Base-by-base conservation (phyloP, 2,888 invertebrate species). In the Cheilosia scutellata region DNA sequence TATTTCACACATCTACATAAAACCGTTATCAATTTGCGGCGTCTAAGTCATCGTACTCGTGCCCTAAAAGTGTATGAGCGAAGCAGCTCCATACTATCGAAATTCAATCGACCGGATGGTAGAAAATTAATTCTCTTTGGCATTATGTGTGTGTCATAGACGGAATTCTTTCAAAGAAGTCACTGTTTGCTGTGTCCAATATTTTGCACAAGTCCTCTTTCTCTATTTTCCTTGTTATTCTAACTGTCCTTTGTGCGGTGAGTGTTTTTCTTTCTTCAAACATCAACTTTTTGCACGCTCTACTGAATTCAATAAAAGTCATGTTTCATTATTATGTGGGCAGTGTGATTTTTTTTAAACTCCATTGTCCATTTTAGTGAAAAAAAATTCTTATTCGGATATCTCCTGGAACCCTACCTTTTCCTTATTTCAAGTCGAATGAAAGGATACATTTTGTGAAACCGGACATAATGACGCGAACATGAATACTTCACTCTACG, bases 401-500 rank as follows among this genome's bases (percentile, higher is more conserved):
- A 7, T 7, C 31, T 31, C 6, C 6, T 11, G 7, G 1, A 9
- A 4, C 5, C 31, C 13, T 11, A 55, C n/a, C 20, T 33, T 11
- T 11, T 2, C 2, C 37, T 29, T 1, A 9, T 29, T 53, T 49
- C 40, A 13, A 53, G 57, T 37, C 20, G 55, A 33, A 76, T 66
- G 40, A 77, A 70, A 77, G 63, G 70, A 76, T 66, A 82, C 76
- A 77, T 71, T 71, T 77, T 71, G 51, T 82, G 71, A 44, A 58
- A 65, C 44, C 58, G 77, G 82, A 77, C 82, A 77, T 82, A 77
- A 77, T 71, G 82, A 66, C 71, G 82, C 58, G 65, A 47, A 58
- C 65, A 66, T 40, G 44, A 47, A 66, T 65, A 80, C 74, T 79
- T 72, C 72, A 72, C 72, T n/a, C n/a, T n/a, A n/a, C n/a, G n/a